phyloP scores from a whole-genome alignment of 2,797 vertebrate species.

The Periophthalmus magnuspinnatus region DNA sequence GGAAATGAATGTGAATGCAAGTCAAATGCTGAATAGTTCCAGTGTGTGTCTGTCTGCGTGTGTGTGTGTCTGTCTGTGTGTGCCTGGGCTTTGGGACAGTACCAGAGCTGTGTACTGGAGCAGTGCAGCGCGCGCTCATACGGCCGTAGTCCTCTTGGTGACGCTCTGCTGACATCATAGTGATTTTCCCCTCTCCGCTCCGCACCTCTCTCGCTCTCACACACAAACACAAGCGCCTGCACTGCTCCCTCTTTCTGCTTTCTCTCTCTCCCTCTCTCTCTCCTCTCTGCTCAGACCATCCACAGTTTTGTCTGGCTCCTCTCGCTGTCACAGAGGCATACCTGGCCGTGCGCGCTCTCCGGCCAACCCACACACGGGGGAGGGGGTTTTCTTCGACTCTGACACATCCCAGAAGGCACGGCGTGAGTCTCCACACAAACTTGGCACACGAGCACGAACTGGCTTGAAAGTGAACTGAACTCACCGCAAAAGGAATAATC shows the following conservation, averaged over 20 bases:
- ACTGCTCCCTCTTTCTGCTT: slow-evolving; percentile 10
- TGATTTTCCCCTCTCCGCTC: slow-evolving; percentile 49
- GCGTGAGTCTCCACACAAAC: slow-evolving; percentile 12
- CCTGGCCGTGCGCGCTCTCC: slow-evolving; percentile 51
- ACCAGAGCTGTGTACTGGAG: neutral
- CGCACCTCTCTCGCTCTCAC: slow-evolving; percentile 28
- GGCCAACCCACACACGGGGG: slow-evolving; percentile 14
- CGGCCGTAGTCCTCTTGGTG: slow-evolving; percentile 65
- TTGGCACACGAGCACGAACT: slow-evolving; percentile 45
- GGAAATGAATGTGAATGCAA: too few relatives aligned
- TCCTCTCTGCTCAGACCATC: slow-evolving; percentile 19
- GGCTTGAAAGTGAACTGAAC: slow-evolving; percentile 47
- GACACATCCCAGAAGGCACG: slow-evolving; percentile 4
- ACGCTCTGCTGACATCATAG: slow-evolving; percentile 73
- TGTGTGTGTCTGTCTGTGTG: too few relatives aligned
- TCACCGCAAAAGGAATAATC: slow-evolving; percentile 52
- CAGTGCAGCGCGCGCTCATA: slow-evolving; percentile 19
- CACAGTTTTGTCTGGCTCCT: slow-evolving; percentile 32
- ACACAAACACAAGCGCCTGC: slow-evolving; percentile 19
- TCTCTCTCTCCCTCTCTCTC: slow-evolving; percentile 26
- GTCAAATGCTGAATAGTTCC: too few relatives aligned
- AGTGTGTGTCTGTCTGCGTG: too few relatives aligned
- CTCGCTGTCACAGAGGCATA: slow-evolving; percentile 20
- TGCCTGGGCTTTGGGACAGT: neutral
- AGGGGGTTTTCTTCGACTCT: slow-evolving; percentile 30